Evolutionary conservation across 2,888 invertebrate genomes (phyloP), one percentile per base, ranked within the genome.

Genomic region (Ennomos quercinarius): DNA sequence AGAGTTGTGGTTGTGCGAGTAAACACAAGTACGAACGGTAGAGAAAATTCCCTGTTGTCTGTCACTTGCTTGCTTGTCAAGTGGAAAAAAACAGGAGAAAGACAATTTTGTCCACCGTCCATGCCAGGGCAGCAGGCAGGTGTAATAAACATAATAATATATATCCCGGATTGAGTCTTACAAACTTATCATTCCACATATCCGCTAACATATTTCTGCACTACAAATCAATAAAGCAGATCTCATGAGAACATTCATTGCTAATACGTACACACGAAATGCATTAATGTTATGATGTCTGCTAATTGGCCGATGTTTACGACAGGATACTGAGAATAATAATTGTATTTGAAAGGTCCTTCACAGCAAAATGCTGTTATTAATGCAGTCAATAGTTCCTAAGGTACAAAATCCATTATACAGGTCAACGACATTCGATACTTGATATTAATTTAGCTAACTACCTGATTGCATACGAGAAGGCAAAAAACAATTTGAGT

Each of bases 221-320:
- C 35, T 12, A 45, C 36, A 45, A 11, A 12, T 45, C 12, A 12
- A 11, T 9, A 11, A 34, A 36, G 8, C 11, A 36, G 11, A 4
- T 36, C 11, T 35, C 36, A 12, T 45, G 12, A 42, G 42, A 17
- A 11, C 45, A 45, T 36, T 10, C 36, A 48, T 38, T 27, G 27
- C 2, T 27, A 27, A 37, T 9, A 43, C 10, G n/a, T 44, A 43
- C 50, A 43, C 44, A 43, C 27, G 11, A 51, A 43, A 44, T 44
- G 39, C 34, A 52, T 52, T 51, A 12, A 39, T 27, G 36, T 39
- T 38, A 45, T 45, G 44, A 44, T 34, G 35, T 10, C 45, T 39
- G 38, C 8, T 43, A 44, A 52, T 52, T 44, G 44, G 45, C 10
- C 1, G 27, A 44, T 36, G n/a, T 51, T 52, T 44, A 52, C 44